Conservation (phyloP, 2,888 invertebrate species). For the Aphodius sticticus region DNA sequence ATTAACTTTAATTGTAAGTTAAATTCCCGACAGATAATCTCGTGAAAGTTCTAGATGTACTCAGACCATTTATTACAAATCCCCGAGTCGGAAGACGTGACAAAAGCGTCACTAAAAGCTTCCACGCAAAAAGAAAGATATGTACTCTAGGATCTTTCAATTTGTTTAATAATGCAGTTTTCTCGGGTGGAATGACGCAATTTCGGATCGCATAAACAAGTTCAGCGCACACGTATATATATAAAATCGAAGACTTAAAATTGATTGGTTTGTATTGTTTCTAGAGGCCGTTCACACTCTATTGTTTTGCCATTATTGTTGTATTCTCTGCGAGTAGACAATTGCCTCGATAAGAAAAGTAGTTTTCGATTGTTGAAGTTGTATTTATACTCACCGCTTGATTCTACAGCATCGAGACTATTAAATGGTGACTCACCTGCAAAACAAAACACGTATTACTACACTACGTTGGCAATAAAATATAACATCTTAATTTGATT, state of each 20-base stretch:
- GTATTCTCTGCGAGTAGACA: too few relatives aligned
- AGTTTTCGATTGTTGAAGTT: background rate
- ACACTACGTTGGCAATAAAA: background rate
- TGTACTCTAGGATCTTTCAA: background rate
- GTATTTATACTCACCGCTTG: background rate
- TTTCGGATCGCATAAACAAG: background rate
- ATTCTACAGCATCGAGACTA: background rate
- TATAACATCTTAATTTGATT: background rate
- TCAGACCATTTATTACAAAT: conserved; percentile 46
- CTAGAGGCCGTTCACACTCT: background rate
- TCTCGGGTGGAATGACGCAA: conserved; percentile 17
- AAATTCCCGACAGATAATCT: conserved; percentile 52
- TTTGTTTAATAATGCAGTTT: conserved; percentile 21
- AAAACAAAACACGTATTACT: background rate
- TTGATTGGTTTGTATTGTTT: background rate
- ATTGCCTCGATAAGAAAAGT: background rate
- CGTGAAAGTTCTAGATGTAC: background rate
- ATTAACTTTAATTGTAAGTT: conserved; percentile 54
- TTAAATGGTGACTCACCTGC: background rate
- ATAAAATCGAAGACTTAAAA: background rate
- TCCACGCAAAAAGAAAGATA: background rate
- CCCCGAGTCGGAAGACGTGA: conserved; percentile 44
- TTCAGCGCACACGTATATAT: background rate
- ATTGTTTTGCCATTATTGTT: background rate
- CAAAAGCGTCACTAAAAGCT: background rate